Percentiles rank a stretch among this genome's conserved stretches.
These are phyloP conservation scores for Xiphophorus hellerii DNA, from an alignment of 2,113 vertebrate species.

Conservation along the genomic window DNA sequence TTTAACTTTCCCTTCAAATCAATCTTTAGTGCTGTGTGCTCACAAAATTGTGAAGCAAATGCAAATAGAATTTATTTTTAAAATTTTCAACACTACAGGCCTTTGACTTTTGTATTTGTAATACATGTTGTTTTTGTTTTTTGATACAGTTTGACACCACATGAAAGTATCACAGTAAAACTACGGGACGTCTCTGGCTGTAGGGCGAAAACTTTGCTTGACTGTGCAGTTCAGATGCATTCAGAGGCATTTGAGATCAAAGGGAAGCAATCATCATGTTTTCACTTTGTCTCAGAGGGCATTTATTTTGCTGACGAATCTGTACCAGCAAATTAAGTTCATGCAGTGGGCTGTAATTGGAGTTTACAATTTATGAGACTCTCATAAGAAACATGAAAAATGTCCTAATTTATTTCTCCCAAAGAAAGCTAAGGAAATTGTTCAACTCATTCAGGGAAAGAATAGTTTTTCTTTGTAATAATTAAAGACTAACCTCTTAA, in stretches of 20 bases:
- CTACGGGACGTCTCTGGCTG: background rate
- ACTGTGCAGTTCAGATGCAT: no score
- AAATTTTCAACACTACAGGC: background rate
- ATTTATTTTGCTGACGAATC: slow-evolving; percentile 24
- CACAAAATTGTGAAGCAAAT: background rate
- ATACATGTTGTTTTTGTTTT: background rate
- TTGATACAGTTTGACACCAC: background rate
- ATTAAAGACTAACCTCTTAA: slow-evolving; percentile 10
- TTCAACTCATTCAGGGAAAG: background rate
- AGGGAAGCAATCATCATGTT: slow-evolving; percentile 20
- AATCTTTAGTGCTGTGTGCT: background rate
- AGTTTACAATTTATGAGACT: background rate
- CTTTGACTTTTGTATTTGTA: background rate
- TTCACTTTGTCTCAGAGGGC: slow-evolving; percentile 10
- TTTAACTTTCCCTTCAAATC: background rate
- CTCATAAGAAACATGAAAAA: slow-evolving; percentile 25
- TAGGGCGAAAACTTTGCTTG: background rate
- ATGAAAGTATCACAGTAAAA: slow-evolving; percentile 2
- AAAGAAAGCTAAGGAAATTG: slow-evolving; percentile 1
- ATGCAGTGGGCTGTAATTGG: background rate
- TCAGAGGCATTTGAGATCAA: slow-evolving; percentile 29
- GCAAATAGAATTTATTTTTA: background rate
- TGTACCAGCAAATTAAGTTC: slow-evolving; percentile 25
- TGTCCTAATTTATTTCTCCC: slow-evolving; percentile 14
- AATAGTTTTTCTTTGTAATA: background rate